A percentile compares a stretch with the other conserved stretches of the same genome.
Evolutionary conservation across 2,797 vertebrate genomes (phyloP).

Genomic region (Buceros bicornis): DNA sequence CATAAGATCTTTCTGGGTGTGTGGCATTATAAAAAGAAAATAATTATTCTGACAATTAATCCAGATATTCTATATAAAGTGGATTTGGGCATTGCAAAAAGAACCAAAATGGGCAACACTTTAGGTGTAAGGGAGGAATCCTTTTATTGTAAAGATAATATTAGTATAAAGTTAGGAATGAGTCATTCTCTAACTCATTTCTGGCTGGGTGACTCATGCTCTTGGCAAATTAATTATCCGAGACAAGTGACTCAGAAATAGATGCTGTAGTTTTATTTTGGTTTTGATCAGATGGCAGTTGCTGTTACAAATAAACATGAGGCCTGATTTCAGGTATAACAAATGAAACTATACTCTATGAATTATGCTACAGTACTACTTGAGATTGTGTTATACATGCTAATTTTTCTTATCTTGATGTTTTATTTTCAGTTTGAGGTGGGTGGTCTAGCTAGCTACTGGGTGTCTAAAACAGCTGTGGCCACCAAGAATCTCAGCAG

Average conservation of each 20-base stretch:
- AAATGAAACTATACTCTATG: neutral
- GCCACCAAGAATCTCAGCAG: constrained; percentile 82
- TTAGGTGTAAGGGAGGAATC: neutral
- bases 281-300: neutral
- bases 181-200: constrained; percentile 11
- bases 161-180: constrained; percentile 29
- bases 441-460: constrained; percentile 81
- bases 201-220: constrained; percentile 33
- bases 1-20: neutral
- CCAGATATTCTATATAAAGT: neutral
- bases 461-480: constrained; percentile 82
- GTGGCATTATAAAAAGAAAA: neutral
- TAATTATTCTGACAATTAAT: neutral
- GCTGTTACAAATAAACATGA: neutral
- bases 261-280: neutral
- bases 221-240: constrained; percentile 19
- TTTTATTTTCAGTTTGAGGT: constrained; percentile 68
- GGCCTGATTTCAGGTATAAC: neutral
- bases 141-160: neutral
- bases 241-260: constrained; percentile 15
- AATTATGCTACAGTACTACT: neutral
- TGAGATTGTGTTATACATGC: neutral
- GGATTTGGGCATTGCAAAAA: neutral
- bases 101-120: neutral
- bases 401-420: neutral